Evolutionary conservation across 2,113 vertebrate genomes (phyloP), one percentile per base, ranked within the genome.

Genomic region (Orientallactaga bullata): DNA sequence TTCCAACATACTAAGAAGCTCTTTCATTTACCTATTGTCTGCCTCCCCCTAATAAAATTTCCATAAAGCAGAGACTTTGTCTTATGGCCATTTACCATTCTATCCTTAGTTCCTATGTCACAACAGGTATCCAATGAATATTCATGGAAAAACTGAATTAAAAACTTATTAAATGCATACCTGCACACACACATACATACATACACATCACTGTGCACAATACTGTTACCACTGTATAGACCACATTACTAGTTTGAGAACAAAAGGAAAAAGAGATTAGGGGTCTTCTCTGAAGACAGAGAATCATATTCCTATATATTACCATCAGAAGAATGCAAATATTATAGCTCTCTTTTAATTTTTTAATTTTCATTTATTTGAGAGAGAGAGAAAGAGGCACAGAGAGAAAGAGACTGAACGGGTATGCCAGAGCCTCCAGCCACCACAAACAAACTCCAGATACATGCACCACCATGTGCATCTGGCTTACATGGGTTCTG

Each of bases 21-120:
- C 87, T 23, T 82, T 76, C 30, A 24, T 89, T 60, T 82, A 4
- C 71, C 86, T 92, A 71, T 72, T 95, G 32, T 81, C 72, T 91
- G 18, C 20, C 47, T 89, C 80, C 21, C 9, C 11, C 83, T 51
- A 73, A 28, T 68, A 24, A 30, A 83, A 60, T 39, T 1, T 61
- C 66, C 65, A 30, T 61, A 5, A 61, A 20, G 5, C 32, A 60
- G 12, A 17, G 4, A 80, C 60, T 91, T 60, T 91, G 26, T 74
- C 23, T 72, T 30, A 18, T 83, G 8, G 51, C 21, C 47, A 23
- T 42, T 77, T 71, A 83, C 24, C 61, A 32, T 72, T 35, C 24
- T 61, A 76, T 26, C 28, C 35, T 89, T 66, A 72, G 18, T 73
- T 24, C 26, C 35, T 68, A 88, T 77, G 10, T 58, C 60, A 5